A percentile compares a stretch with the other conserved stretches of the same genome.
Conservation (phyloP, 2,888 invertebrate genomes). For the Euzetes globulus region DNA sequence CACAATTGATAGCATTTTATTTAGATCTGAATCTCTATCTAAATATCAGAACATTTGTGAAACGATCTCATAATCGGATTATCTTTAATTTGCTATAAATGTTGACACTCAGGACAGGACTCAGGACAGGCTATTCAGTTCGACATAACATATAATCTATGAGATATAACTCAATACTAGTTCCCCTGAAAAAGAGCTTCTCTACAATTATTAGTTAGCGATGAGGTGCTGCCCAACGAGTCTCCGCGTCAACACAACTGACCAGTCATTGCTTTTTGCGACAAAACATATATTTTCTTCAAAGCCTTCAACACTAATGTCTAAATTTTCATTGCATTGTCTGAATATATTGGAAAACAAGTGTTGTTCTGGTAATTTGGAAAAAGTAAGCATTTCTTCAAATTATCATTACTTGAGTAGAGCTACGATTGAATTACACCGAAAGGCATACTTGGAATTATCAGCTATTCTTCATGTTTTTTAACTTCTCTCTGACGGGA, state of each 20-base stretch:
- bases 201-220: conserved; percentile 2
- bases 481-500: neutral
- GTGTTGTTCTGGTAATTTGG: too few species aligned
- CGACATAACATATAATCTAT: neutral
- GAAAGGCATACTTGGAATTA: neutral
- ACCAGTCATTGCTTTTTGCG: neutral
- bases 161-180: neutral
- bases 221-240: conserved; percentile 15
- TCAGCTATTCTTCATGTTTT: neutral
- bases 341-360: too few species aligned
- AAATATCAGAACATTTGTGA: conserved; percentile 28
- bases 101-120: neutral
- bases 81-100: conserved; percentile 21
- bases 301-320: too few species aligned
- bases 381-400: neutral
- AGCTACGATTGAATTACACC: neutral
- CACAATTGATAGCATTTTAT: conserved; percentile 25
- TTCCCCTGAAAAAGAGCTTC: conserved; percentile 1
- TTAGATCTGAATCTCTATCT: conserved; percentile 26
- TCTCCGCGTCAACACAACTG: neutral
- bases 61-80: conserved; percentile 18
- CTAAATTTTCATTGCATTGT: too few species aligned
- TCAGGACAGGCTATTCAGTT: neutral
- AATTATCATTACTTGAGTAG: neutral
- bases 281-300: too few species aligned